Conservation (phyloP, 1,140 invertebrate genomes). For the Atopsyche davidsoni region DNA sequence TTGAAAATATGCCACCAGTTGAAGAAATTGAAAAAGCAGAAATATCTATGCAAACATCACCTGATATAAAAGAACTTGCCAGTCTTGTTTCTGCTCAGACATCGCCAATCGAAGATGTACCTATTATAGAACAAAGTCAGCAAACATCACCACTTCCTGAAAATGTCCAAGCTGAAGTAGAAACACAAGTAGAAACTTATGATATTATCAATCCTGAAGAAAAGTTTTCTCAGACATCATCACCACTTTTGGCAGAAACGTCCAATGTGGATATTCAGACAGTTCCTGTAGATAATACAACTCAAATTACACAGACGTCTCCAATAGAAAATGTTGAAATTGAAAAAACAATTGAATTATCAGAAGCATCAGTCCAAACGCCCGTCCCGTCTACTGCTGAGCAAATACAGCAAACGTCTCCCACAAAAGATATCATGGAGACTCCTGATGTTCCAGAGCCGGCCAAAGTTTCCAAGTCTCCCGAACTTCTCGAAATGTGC, state of each 20-base stretch:
- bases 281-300: conserved; percentile 38
- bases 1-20: conserved; percentile 42
- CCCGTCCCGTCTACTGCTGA: conserved; percentile 37
- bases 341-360: conserved; percentile 33
- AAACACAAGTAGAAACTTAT: conserved; percentile 41
- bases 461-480: conserved; percentile 33
- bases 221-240: conserved; percentile 45
- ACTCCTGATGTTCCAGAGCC: conserved; percentile 37
- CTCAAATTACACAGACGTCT: conserved; percentile 41
- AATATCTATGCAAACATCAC: conserved; percentile 51
- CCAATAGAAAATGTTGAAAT: conserved; percentile 27
- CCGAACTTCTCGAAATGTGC: conserved; percentile 22
- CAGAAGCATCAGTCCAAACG: conserved; percentile 49
- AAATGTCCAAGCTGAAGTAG: conserved; percentile 32
- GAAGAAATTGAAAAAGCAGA: conserved; percentile 46
- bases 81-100: conserved; percentile 49
- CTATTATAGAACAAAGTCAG: conserved; percentile 24
- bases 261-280: conserved; percentile 44
- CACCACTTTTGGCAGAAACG: conserved; percentile 37
- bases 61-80: conserved; percentile 43
- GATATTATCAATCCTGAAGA: conserved; percentile 41
- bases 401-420: conserved; percentile 42
- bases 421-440: conserved; percentile 34
- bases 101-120: conserved; percentile 41
- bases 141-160: conserved; percentile 30